phyloP scores from a whole-genome alignment of 1,140 invertebrate genomes.

The Drosophila pruinosa region DNA sequence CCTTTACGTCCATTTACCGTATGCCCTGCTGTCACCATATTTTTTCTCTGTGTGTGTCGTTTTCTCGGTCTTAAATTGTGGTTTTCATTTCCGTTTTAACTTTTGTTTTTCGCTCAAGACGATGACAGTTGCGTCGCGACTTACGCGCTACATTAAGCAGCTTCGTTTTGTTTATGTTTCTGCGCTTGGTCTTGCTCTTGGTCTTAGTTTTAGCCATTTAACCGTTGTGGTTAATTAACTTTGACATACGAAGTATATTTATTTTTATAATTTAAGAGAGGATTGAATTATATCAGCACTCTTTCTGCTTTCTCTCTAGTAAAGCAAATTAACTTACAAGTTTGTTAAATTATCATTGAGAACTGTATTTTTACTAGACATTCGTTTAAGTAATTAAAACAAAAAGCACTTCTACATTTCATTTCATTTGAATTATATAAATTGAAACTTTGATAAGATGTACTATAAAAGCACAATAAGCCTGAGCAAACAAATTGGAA shows the following conservation, averaged over 20 bases:
- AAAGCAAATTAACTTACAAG: background rate
- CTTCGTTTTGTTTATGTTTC: background rate
- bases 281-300: background rate
- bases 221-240: slow-evolving; percentile 62
- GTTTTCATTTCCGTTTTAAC: slow-evolving; percentile 51
- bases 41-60: slow-evolving; percentile 8
- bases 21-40: slow-evolving; percentile 37
- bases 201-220: background rate
- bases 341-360: background rate
- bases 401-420: background rate
- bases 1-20: slow-evolving; percentile 43
- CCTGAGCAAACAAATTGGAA: slow-evolving; percentile 53
- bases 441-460: background rate
- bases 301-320: too few species aligned
- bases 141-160: slow-evolving; percentile 56
- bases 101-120: slow-evolving; percentile 18
- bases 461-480: slow-evolving; percentile 1
- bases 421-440: background rate
- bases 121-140: slow-evolving; percentile 18
- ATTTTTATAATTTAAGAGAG: background rate
- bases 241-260: slow-evolving; percentile 42
- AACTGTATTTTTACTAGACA: background rate
- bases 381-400: background rate
- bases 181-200: background rate
- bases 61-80: slow-evolving; percentile 63